Evolutionary conservation across 1,140 invertebrate genomes (phyloP), one percentile per base, ranked within the genome.

Genomic region (Drosophila insularis): DNA sequence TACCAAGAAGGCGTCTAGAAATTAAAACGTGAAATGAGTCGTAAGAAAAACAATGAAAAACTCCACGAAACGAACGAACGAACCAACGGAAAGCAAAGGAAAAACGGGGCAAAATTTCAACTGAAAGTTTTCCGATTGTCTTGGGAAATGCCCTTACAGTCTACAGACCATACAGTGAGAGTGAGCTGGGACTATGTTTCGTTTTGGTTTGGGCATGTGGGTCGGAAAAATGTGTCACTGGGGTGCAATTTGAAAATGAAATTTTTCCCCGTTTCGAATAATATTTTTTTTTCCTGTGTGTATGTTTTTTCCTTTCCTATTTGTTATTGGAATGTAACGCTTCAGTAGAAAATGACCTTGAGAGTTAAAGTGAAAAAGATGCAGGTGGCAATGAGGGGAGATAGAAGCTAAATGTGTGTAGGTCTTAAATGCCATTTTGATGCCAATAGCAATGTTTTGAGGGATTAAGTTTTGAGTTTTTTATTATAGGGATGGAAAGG

Each of bases 21-120:
- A 89, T 89, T 89, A 89, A 89, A 89, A 89, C 85, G 84, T 89
- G 80, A 89, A 89, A 89, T 89, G 84, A 89, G 77, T 89, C 84
- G 84, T 87, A 87, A 87, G 82, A 87, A 87, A 87, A 87, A 87
- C 84, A 87, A 87, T 87, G 84, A 87, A 87, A 87, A 89, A 79
- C 73, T 81, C 78, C 65, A 40, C 55, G 63, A 68, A 81, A 60
- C 64, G 68, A 50, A 50, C n/a, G n/a, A n/a, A n/a, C n/a, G n/a
- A n/a, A n/a, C n/a, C n/a, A n/a, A n/a, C 17, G 60, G 67, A 78
- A 78, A 55, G 56, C 4, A 37, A 37, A 37, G 10, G 2, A 37
- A 37, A 37, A 13, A 13, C 35, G 40, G 39, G 76, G 19, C 60
- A 84, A 85, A 78, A 37, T 59, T 65, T 78, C 74, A 65, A 68